These are phyloP conservation scores for Thalassarche chlororhynchos DNA, from an alignment of 2,113 vertebrate species.

Conservation along the genomic window DNA sequence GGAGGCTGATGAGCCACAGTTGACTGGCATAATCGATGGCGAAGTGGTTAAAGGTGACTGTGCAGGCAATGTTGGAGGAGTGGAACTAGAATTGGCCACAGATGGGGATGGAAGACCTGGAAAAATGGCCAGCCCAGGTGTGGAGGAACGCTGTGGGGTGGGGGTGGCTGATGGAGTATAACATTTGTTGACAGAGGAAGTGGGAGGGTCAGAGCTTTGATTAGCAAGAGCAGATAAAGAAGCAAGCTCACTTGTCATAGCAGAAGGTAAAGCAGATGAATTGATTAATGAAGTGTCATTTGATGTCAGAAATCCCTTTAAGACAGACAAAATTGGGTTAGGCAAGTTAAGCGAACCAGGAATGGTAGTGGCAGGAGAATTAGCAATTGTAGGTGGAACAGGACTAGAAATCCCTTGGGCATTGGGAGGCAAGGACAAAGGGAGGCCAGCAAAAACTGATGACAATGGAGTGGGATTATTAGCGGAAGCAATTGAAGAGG, in stretches of 20 bases:
- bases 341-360: constrained; percentile 75
- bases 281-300: constrained; percentile 76
- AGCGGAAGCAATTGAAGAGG: constrained; percentile 70
- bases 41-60: constrained; percentile 73
- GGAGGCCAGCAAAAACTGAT: constrained; percentile 78
- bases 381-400: constrained; percentile 61
- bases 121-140: constrained; percentile 78
- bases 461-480: constrained; percentile 79
- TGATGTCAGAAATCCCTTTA: constrained; percentile 84
- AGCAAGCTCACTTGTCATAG: constrained; percentile 75
- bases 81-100: constrained; percentile 42
- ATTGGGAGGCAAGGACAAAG: constrained; percentile 70
- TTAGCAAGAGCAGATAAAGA: constrained; percentile 77
- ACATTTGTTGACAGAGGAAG: constrained; percentile 82
- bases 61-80: constrained; percentile 53
- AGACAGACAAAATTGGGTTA: constrained; percentile 79
- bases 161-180: constrained; percentile 83
- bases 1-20: constrained; percentile 64
- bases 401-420: constrained; percentile 74
- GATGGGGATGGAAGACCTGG: constrained; percentile 73
- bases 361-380: constrained; percentile 71
- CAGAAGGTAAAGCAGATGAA: constrained; percentile 70
- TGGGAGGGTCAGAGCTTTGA: constrained; percentile 63
- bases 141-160: constrained; percentile 76
- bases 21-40: constrained; percentile 1